phyloP scores from a whole-genome alignment of 1,140 invertebrate species.

The Bombus confusus region DNA sequence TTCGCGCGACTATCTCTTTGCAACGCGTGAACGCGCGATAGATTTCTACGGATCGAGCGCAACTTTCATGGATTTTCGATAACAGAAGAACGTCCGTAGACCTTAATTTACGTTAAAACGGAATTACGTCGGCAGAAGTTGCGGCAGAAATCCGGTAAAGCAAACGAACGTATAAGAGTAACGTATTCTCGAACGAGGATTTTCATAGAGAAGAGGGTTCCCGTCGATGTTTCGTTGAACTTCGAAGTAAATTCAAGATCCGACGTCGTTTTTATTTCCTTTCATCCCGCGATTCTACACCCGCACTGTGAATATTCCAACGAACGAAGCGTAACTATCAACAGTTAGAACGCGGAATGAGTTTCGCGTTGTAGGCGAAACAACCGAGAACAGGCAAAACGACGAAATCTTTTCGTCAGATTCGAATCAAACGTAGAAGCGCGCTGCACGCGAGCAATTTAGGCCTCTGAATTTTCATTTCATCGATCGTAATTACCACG shows the following conservation, averaged over 20 bases:
- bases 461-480: not conserved
- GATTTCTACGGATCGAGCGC: not conserved
- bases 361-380: not conserved
- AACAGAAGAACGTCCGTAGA: not conserved
- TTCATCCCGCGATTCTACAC: not conserved
- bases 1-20: too few species aligned
- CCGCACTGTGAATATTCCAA: not conserved
- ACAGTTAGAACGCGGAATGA: not conserved
- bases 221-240: too few species aligned
- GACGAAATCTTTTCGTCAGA: not conserved
- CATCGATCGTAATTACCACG: not conserved
- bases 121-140: not conserved
- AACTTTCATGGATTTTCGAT: not conserved
- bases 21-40: not conserved
- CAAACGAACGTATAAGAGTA: not conserved
- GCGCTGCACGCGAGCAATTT: not conserved
- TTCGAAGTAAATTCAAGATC: not conserved
- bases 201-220: too few species aligned
- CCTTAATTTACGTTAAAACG: not conserved
- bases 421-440: not conserved
- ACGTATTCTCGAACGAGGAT: too few species aligned
- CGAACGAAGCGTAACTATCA: not conserved
- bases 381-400: not conserved
- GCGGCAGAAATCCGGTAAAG: accelerated
- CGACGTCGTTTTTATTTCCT: not conserved